A percentile compares a stretch with the other conserved stretches of the same genome.
Evolutionary conservation across 2,888 invertebrate species (phyloP).

Genomic region (Fragum fragum): DNA sequence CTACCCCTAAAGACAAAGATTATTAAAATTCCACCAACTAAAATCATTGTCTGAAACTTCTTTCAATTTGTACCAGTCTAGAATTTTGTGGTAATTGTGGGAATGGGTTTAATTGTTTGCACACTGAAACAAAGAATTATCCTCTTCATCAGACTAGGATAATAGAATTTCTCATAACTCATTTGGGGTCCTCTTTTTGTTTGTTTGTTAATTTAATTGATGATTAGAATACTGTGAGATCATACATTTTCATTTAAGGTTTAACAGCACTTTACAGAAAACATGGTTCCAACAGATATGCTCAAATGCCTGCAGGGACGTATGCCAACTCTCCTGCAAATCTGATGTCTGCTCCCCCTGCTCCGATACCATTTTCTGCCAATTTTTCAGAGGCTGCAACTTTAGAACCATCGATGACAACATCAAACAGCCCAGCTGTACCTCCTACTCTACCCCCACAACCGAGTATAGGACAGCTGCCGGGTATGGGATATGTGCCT

Average conservation of each 20-base stretch:
- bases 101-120: no score
- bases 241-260: constrained; percentile 32
- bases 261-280: constrained; percentile 59
- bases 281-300: constrained; percentile 75
- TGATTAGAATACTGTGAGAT: no score
- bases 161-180: no score
- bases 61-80: no score
- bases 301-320: constrained; percentile 80
- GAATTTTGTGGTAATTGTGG: no score
- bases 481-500: constrained; percentile 60
- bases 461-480: constrained; percentile 50
- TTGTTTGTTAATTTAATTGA: no score
- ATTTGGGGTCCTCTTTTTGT: no score
- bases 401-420: constrained; percentile 24
- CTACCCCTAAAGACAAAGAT: no score
- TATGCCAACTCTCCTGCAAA: constrained; percentile 67
- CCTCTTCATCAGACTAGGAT: no score
- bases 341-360: constrained; percentile 57
- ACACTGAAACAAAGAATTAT: no score
- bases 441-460: constrained; percentile 67
- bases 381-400: constrained; percentile 48
- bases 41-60: no score
- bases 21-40: no score
- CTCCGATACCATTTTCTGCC: constrained; percentile 53
- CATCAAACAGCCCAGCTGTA: not conserved